Base-by-base conservation (phyloP, 2,888 invertebrate genomes). In the Ischnus inquisitorius region DNA sequence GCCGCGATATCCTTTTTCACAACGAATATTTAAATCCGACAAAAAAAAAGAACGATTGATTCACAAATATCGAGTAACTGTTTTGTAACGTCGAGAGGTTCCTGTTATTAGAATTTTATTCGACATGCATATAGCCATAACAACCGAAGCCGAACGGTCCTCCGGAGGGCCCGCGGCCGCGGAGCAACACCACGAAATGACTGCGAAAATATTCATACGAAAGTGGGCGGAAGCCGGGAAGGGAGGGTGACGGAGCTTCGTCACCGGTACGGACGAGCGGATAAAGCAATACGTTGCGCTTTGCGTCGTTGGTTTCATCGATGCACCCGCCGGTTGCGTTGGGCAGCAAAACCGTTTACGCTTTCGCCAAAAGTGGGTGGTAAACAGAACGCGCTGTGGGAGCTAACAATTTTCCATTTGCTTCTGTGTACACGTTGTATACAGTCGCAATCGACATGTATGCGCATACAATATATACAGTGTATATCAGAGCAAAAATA, bases 201-300 rank as follows among this genome's bases (percentile, higher is more conserved):
- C 76, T 80, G 68, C 72, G 77, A 83, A 83, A 83, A 79, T 83
- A 83, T 83, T 76, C 79, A 78, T 83, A 76, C 71, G 41, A 34
- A 34, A 34, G 34, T 0, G 2, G 34, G 34, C n/a, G n/a, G n/a
- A n/a, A n/a, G n/a, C n/a, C n/a, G 34, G 34, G 6, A 0, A 57
- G 46, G 75, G 48, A 79, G 76, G 75, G 48, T 75, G 76, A 83
- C 76, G 79, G 76, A 83, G 72, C 80, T 77, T 76, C 46, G 76
- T 67, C 48, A 75, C 57, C 46, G 57, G 39, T 34, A 72, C 67
- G 67, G 62, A 65, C 71, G 62, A 71, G 83, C 76, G 72, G 79
- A 79, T 83, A 72, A 83, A 79, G 76, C 79, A 72, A 83, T 83
- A 83, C 72, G 72, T 41, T 69, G 57, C 39, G 43, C 67, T 76